A percentile compares a stretch with the other conserved stretches of the same genome.
These are phyloP conservation scores for Entomobrya multifasciata DNA, from an alignment of 2,888 invertebrate genomes.

Conservation along the genomic window DNA sequence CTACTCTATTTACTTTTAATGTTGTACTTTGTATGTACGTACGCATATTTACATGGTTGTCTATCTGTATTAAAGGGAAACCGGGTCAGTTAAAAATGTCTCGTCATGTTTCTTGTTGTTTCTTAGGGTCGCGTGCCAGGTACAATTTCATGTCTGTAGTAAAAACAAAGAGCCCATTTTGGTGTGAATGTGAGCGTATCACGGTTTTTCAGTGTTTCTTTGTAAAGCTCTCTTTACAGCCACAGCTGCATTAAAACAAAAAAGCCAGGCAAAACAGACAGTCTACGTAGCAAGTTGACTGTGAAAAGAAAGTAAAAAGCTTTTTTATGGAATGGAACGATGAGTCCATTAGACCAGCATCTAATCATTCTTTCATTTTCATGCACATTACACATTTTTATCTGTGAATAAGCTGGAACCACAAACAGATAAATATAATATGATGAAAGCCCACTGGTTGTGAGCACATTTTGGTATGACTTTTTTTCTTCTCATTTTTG, in stretches of 20 bases:
- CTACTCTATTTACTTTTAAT: background rate
- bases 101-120: conserved; percentile 13
- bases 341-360: conserved; percentile 37
- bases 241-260: background rate
- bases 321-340: conserved; percentile 36
- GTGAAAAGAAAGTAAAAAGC: conserved; percentile 3
- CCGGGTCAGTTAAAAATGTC: conserved; percentile 57
- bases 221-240: background rate
- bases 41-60: background rate
- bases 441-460: background rate
- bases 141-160: conserved; percentile 9
- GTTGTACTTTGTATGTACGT: background rate
- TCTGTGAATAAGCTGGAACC: conserved; percentile 25
- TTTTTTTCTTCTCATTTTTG: background rate
- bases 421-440: background rate
- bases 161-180: conserved; percentile 55
- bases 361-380: conserved; percentile 44
- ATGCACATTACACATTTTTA: conserved; percentile 35
- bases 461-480: conserved; percentile 28
- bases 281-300: background rate
- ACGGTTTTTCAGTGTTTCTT: conserved; percentile 29
- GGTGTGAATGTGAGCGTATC: conserved; percentile 53
- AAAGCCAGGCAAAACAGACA: background rate
- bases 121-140: conserved; percentile 64
- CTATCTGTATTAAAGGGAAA: conserved; percentile 28